phyloP scores from a whole-genome alignment of 2,888 invertebrate species.

The Oscheius sp. region DNA sequence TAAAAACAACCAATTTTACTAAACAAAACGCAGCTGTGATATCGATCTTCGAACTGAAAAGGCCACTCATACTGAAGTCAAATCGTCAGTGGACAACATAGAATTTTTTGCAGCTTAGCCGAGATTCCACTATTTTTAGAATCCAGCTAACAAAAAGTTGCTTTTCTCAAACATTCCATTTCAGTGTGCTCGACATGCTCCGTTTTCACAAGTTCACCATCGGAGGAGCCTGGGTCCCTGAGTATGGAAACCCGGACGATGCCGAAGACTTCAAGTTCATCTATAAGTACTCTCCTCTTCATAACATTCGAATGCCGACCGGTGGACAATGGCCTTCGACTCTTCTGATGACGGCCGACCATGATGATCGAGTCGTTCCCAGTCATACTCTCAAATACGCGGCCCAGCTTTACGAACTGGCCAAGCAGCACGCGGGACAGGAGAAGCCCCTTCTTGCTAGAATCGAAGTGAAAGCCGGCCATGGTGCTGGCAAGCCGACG shows the following conservation, averaged over 20 bases:
- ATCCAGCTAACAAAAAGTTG: neutral
- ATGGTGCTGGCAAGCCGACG: slow-evolving; percentile 96
- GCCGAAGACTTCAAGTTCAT: slow-evolving; percentile 86
- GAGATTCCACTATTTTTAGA: no score
- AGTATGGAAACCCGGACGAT: slow-evolving; percentile 91
- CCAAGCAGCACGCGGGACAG: slow-evolving; percentile 31
- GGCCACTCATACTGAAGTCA: no score
- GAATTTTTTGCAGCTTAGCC: no score
- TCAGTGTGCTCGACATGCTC: slow-evolving; percentile 94
- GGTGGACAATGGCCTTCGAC: slow-evolving; percentile 31
- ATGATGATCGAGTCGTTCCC: slow-evolving; percentile 83
- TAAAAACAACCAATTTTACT: no score
- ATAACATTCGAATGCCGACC: slow-evolving; percentile 19
- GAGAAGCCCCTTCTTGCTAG: slow-evolving; percentile 79
- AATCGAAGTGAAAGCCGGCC: slow-evolving; percentile 94
- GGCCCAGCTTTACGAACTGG: slow-evolving; percentile 86
- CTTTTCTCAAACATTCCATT: slow-evolving; percentile 35
- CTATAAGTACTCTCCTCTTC: slow-evolving; percentile 77
- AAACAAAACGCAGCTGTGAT: no score
- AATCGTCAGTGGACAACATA: no score
- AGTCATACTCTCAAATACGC: slow-evolving; percentile 94
- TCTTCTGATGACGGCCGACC: slow-evolving; percentile 42
- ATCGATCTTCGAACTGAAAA: no score
- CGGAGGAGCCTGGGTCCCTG: slow-evolving; percentile 94
- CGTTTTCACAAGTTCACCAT: slow-evolving; percentile 98